Evolutionary conservation across 2,113 vertebrate species (phyloP).

Genomic region (Rhagologus leucostigma): DNA sequence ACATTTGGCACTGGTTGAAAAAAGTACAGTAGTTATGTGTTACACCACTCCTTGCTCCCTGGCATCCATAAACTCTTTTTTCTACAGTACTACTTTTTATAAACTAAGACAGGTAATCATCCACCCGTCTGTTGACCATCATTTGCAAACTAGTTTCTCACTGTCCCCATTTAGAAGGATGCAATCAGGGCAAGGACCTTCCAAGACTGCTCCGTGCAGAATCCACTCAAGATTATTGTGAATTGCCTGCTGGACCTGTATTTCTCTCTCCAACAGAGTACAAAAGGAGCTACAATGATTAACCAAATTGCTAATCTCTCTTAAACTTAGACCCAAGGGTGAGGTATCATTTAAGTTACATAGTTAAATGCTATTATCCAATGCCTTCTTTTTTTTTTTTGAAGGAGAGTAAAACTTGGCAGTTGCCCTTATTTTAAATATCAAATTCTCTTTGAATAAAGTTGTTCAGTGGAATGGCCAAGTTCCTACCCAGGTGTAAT

Average conservation of each 20-base stretch:
- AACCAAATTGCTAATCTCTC: neutral
- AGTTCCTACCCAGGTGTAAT: neutral
- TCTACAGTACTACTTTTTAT: neutral
- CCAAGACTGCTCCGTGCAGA: neutral
- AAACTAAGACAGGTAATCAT: neutral
- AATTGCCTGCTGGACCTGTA: neutral
- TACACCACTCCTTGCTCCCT: neutral
- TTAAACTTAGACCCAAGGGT: neutral
- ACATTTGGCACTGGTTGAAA: neutral
- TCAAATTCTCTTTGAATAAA: neutral
- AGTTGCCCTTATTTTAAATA: neutral
- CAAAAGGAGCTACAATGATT: neutral
- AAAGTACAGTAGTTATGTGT: rapidly evolving
- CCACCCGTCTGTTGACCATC: neutral
- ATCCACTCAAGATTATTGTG: neutral
- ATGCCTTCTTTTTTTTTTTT: neutral
- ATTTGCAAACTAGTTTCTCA: neutral
- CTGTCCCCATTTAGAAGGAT: neutral
- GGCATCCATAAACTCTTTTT: neutral
- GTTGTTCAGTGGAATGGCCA: neutral
- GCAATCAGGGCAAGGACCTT: neutral
- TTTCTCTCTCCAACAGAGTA: neutral
- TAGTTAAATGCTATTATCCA: neutral
- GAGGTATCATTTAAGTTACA: neutral
- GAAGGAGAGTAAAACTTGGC: neutral